Percentiles rank a stretch among this genome's conserved stretches.
These are phyloP conservation scores for Germaria angustata DNA, from an alignment of 2,888 invertebrate genomes.

Conservation along the genomic window DNA sequence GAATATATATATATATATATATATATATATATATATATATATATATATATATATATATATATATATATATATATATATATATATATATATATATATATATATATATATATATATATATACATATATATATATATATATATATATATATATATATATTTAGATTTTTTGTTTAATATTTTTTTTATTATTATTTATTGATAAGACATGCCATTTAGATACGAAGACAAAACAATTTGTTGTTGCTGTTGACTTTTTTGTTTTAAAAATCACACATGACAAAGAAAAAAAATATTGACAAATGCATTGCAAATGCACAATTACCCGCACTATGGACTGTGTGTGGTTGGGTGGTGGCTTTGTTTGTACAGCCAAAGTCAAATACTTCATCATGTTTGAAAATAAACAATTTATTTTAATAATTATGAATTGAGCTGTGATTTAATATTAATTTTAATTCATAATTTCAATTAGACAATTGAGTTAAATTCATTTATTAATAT, in stretches of 20 bases:
- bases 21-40: too few relatives aligned
- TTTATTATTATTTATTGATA: constrained; percentile 24
- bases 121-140: too few relatives aligned
- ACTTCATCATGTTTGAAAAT: constrained; percentile 49
- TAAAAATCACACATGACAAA: constrained; percentile 15
- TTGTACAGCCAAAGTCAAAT: constrained; percentile 21
- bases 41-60: too few relatives aligned
- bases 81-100: too few relatives aligned
- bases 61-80: too few relatives aligned
- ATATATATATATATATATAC: too few relatives aligned
- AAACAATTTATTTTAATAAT: constrained; percentile 44
- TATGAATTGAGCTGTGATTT: constrained; percentile 41
- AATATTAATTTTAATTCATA: constrained; percentile 32
- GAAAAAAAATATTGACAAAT: constrained; percentile 31
- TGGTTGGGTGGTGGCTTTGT: constrained; percentile 7
- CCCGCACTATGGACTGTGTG: background rate
- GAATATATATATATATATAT: too few relatives aligned
- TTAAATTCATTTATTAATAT: constrained; percentile 20
- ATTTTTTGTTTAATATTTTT: background rate
- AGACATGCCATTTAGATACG: background rate
- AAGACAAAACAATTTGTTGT: constrained; percentile 17
- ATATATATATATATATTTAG: background rate
- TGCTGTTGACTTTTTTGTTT: background rate
- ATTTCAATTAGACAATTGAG: constrained; percentile 40
- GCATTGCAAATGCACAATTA: constrained; percentile 34